Evolutionary conservation across 2,888 invertebrate genomes (phyloP), one percentile per base, ranked within the genome.

Genomic region (Malachius bipustulatus): DNA sequence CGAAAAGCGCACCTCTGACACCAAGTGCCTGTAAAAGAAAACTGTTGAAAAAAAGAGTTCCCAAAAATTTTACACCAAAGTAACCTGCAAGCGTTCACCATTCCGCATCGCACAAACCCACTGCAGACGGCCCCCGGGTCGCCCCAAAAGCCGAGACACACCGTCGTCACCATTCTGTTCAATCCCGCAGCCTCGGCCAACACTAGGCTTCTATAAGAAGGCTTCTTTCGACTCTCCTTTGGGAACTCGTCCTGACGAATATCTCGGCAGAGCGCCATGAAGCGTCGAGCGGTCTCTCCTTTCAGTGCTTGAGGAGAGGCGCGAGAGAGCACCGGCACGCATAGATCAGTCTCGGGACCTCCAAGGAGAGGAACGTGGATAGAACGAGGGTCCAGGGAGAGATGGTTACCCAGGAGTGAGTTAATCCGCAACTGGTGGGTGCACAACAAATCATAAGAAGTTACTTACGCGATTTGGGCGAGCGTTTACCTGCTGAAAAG

Each of bases 331-430:
- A 80, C 55, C 1, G 79, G 79, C 34, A 79, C 67, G 39, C 76
- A 70, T 24, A 74, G 72, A 39, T 72, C 67, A 13, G 71, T 68
- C 41, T 77, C 71, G 55, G 77, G 77, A 6, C 79, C 79, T 32
- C 79, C 78, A 15, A 63, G 37, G 2, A 80, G 67, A 1, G 79
- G 77, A n/a, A 75, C 69, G 47, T 70, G 67, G 4, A 76, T 70
- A 37, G 65, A 57, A 24, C 62, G 50, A 2, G 75, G 74, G 50
- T 75, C 70, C 36, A 75, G 48, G 28, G 65, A 66, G 63, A 71
- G 57, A 14, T 69, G 66, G 44, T 72, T 69, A 11, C 75, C 71
- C 28, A 76, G 63, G 47, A 77, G 69, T 12, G 75, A 66, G 52
- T 74, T 74, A 0, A 77, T 66, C 48, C 75, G 62, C 4, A 76